Conservation (phyloP, 2,113 vertebrate genomes). For the Polypterus senegalus region DNA sequence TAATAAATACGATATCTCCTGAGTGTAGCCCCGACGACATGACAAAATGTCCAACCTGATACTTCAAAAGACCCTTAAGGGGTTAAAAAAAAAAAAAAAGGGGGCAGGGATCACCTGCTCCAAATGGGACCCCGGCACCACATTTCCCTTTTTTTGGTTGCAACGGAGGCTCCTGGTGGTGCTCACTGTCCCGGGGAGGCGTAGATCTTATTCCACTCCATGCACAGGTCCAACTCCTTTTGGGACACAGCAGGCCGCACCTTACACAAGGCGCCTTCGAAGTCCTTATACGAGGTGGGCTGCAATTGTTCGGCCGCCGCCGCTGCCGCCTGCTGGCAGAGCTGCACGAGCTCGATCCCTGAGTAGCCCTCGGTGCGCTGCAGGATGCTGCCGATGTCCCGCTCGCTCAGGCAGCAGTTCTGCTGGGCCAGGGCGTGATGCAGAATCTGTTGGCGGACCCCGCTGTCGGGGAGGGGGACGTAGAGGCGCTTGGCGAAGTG, state of each 20-base stretch:
- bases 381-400: constrained; percentile 69
- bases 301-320: constrained; percentile 45
- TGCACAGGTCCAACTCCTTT: constrained; percentile 79
- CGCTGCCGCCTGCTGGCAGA: constrained; percentile 73
- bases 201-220: constrained; percentile 89
- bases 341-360: constrained; percentile 66
- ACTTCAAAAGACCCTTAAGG: constrained; percentile 23
- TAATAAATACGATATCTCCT: constrained; percentile 55
- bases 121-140: constrained; percentile 3
- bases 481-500: constrained; percentile 79
- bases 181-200: constrained; percentile 27
- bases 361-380: constrained; percentile 82
- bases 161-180: not conserved
- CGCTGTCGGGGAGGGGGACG: constrained; percentile 61
- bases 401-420: constrained; percentile 67
- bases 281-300: constrained; percentile 70
- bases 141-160: constrained; percentile 41
- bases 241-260: constrained; percentile 64
- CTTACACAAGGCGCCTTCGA: constrained; percentile 83
- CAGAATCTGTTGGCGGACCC: constrained; percentile 69
- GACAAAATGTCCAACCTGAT: constrained; percentile 25
- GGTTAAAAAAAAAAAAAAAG: constrained; percentile 19
- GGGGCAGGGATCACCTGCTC: constrained; percentile 27
- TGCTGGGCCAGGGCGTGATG: constrained; percentile 66
- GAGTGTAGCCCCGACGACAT: constrained; percentile 44